These are phyloP conservation scores for Poeciliopsis presidionis DNA, from an alignment of 2,797 vertebrate genomes.

Conservation along the genomic window DNA sequence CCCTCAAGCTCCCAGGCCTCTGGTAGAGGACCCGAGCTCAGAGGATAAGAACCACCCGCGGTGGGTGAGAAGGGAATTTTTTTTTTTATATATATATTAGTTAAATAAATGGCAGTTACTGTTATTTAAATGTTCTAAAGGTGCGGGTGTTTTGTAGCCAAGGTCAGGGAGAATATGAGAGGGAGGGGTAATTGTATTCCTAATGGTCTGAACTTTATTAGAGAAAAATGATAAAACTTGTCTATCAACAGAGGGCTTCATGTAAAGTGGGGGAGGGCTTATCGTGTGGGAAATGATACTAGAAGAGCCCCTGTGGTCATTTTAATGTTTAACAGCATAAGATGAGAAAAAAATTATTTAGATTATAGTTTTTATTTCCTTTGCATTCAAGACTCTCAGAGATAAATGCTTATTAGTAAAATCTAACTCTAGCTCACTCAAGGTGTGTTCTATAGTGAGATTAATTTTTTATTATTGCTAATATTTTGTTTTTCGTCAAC, in stretches of 20 bases:
- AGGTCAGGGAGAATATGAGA: conserved; percentile 15
- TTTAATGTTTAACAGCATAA: neutral
- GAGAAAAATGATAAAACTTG: conserved; percentile 20
- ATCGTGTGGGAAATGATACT: neutral
- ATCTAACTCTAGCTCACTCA: neutral
- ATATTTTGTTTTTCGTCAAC: neutral
- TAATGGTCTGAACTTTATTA: conserved; percentile 18
- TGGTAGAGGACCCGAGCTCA: too few species aligned
- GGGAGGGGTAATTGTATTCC: conserved; percentile 18
- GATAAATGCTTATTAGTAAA: neutral
- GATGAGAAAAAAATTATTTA: neutral
- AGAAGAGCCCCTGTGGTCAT: neutral
- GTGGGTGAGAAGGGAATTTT: too few species aligned
- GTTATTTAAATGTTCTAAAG: conserved; percentile 12
- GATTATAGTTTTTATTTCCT: neutral
- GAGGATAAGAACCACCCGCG: too few species aligned
- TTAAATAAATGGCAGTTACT: neutral
- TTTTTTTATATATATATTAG: too few species aligned
- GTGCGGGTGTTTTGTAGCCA: conserved; percentile 13
- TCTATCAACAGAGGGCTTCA: conserved; percentile 13
- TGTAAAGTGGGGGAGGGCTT: conserved; percentile 7
- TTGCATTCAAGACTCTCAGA: neutral
- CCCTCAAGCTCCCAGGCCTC: too few species aligned
- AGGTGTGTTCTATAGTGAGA: too few species aligned
- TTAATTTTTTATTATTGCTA: neutral